Conservation (phyloP, 2,888 invertebrate species). For the Odiellus spinosus region DNA sequence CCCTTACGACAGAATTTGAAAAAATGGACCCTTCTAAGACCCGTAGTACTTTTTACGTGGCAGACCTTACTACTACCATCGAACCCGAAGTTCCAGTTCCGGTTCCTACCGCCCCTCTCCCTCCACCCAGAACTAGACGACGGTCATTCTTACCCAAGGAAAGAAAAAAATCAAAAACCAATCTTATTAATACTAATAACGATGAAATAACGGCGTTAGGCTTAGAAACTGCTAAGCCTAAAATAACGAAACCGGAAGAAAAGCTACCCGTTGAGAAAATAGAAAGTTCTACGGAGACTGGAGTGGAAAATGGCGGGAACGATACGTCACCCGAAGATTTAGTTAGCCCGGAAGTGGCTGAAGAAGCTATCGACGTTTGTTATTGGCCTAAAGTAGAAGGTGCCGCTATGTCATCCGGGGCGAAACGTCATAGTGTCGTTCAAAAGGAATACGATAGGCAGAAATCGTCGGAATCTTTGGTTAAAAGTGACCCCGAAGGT, state of each 20-base stretch:
- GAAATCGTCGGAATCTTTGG: background rate
- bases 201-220: no score
- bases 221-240: no score
- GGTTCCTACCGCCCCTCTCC: background rate
- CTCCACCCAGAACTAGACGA: slow-evolving; percentile 7
- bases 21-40: no score
- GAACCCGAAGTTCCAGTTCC: background rate
- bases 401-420: no score
- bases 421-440: no score
- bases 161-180: background rate
- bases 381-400: no score
- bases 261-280: no score
- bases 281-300: slow-evolving; percentile 1
- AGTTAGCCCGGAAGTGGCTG: background rate
- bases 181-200: background rate
- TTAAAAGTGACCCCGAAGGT: no score
- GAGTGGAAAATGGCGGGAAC: background rate
- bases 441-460: no score
- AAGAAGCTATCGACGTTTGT: background rate
- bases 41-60: no score
- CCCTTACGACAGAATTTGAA: no score
- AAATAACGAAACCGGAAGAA: no score
- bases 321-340: background rate
- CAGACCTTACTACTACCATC: background rate
- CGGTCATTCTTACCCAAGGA: background rate